A percentile compares a stretch with the other conserved stretches of the same genome.
phyloP scores from a whole-genome alignment of 2,797 vertebrate genomes.

The Falco biarmicus region DNA sequence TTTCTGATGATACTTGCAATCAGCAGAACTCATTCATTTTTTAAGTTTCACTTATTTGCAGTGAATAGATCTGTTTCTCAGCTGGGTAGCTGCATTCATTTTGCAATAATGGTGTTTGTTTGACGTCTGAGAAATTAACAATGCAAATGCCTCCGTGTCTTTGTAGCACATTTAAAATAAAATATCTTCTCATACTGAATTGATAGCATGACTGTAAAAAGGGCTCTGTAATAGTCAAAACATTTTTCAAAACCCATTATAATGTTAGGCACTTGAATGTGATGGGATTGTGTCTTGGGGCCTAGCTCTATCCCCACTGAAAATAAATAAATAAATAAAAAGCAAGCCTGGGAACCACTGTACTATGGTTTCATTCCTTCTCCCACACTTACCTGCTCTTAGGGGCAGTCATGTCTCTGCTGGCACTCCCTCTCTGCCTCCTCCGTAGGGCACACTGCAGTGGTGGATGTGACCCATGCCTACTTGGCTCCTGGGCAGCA shows the following conservation, averaged over 20 bases:
- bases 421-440: neutral
- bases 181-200: constrained; percentile 38
- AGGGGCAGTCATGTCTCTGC: neutral
- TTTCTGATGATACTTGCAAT: constrained; percentile 47
- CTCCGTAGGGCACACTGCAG: neutral
- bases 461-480: neutral
- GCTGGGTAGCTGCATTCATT: constrained; percentile 69
- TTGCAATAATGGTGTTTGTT: constrained; percentile 69
- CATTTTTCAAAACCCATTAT: constrained; percentile 16
- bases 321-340: neutral
- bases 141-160: constrained; percentile 62
- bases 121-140: constrained; percentile 72
- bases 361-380: neutral
- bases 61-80: constrained; percentile 67
- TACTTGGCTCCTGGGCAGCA: neutral
- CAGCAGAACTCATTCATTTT: constrained; percentile 63
- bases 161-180: constrained; percentile 6
- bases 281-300: neutral
- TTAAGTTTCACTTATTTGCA: constrained; percentile 46
- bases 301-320: neutral
- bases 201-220: neutral
- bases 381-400: neutral
- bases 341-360: neutral
- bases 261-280: neutral
- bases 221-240: neutral